Conservation (phyloP, 2,113 vertebrate species). For the Aegotheles bennettii region DNA sequence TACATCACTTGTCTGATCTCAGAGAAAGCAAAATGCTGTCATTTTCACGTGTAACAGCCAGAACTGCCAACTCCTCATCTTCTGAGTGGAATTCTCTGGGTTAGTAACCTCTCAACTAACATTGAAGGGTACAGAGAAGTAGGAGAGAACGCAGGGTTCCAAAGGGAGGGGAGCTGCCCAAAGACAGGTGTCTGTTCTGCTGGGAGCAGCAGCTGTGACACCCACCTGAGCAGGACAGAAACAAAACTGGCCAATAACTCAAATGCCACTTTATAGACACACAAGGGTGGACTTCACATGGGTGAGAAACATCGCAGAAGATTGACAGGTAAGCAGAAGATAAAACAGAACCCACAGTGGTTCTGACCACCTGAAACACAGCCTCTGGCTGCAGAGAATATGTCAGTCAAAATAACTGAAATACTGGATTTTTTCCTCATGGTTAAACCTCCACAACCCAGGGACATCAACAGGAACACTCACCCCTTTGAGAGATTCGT, state of each 20-base stretch:
- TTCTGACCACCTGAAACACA: not conserved
- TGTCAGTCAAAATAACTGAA: not conserved
- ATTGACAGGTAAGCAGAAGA: not conserved
- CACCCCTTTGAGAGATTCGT: slow-evolving; percentile 94
- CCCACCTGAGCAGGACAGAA: not conserved
- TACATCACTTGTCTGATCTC: not conserved
- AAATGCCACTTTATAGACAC: not conserved
- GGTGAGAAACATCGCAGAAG: not conserved
- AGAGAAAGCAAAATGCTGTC: not conserved
- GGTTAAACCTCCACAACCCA: not conserved
- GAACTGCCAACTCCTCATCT: not conserved
- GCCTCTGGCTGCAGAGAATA: not conserved
- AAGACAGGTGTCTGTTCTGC: not conserved
- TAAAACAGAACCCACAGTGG: not conserved
- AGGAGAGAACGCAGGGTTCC: not conserved
- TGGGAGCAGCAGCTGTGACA: not conserved
- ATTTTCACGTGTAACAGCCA: not conserved
- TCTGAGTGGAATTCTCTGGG: not conserved
- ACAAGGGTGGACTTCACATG: fast-evolving
- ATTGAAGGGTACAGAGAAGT: fast-evolving
- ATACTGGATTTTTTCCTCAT: not conserved
- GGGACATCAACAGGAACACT: slow-evolving; percentile 1
- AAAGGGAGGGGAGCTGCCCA: not conserved
- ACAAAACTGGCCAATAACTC: not conserved
- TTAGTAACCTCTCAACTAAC: not conserved